These are phyloP conservation scores for Drosophila paulistorum DNA, from an alignment of 1,140 invertebrate genomes.

Conservation along the genomic window DNA sequence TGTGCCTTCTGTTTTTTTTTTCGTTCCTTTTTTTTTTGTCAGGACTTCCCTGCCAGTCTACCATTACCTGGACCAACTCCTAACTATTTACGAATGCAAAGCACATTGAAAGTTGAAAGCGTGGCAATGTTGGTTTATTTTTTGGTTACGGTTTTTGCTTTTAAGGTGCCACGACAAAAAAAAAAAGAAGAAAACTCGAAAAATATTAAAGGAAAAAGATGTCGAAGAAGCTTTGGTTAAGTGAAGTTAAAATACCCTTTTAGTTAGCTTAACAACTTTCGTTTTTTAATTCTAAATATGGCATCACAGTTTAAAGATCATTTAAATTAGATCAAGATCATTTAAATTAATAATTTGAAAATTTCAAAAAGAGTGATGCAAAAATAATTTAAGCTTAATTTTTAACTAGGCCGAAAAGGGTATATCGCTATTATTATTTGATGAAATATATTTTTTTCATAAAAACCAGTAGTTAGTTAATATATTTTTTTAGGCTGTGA, in stretches of 20 bases:
- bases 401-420: no score
- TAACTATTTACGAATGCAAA: slow-evolving; percentile 75
- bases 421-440: no score
- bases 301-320: no score
- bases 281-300: no score
- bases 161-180: slow-evolving; percentile 50
- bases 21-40: slow-evolving; percentile 3
- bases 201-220: background rate
- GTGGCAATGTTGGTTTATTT: slow-evolving; percentile 51
- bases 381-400: no score
- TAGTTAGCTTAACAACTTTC: no score
- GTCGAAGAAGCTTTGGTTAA: background rate
- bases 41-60: slow-evolving; percentile 7
- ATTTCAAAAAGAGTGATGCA: no score
- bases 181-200: slow-evolving; percentile 1
- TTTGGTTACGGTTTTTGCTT: slow-evolving; percentile 62
- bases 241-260: background rate
- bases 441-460: no score
- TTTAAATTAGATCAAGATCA: no score
- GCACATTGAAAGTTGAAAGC: slow-evolving; percentile 72
- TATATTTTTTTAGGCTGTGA: no score
- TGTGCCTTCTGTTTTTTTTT: background rate
- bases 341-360: no score
- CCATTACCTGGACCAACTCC: slow-evolving; percentile 45
- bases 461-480: no score